Conservation (phyloP, 2,113 vertebrate species). For the Heterochromis multidens region DNA sequence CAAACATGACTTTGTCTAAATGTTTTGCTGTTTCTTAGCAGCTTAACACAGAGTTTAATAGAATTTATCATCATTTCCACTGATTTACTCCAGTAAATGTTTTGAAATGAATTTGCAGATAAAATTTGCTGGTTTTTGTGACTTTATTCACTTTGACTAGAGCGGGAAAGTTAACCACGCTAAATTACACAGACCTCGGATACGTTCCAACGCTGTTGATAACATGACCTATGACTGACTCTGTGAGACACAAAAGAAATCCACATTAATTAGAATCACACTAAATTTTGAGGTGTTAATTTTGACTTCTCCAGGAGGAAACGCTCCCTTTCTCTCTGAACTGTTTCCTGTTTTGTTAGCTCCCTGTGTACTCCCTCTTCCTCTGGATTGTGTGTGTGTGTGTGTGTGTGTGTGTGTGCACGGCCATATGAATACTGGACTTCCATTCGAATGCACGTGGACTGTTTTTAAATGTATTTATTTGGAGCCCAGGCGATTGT, state of each 20-base stretch:
- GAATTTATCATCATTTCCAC: neutral
- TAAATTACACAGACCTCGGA: neutral
- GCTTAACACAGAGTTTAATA: neutral
- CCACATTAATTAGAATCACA: too few species aligned
- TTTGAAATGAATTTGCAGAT: neutral
- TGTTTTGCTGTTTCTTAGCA: neutral
- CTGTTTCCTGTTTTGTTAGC: conserved; percentile 5
- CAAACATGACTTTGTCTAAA: neutral
- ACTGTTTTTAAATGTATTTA: conserved; percentile 79
- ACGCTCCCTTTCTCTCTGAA: conserved; percentile 27
- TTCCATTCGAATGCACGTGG: conserved; percentile 65
- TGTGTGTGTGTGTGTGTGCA: neutral
- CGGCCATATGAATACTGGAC: conserved; percentile 61
- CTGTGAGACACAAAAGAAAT: too few species aligned
- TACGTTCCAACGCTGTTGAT: too few species aligned
- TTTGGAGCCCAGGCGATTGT: conserved; percentile 81
- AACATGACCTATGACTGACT: too few species aligned
- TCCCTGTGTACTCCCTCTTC: conserved; percentile 25
- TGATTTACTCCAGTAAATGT: neutral
- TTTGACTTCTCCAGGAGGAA: neutral
- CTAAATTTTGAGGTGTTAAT: neutral
- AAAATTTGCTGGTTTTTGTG: neutral
- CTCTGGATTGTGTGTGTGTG: conserved; percentile 30
- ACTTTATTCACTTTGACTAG: neutral
- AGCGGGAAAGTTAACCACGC: neutral